A percentile compares a stretch with the other conserved stretches of the same genome.
Conservation (phyloP, 2,888 invertebrate species). For the Athalia circularis region DNA sequence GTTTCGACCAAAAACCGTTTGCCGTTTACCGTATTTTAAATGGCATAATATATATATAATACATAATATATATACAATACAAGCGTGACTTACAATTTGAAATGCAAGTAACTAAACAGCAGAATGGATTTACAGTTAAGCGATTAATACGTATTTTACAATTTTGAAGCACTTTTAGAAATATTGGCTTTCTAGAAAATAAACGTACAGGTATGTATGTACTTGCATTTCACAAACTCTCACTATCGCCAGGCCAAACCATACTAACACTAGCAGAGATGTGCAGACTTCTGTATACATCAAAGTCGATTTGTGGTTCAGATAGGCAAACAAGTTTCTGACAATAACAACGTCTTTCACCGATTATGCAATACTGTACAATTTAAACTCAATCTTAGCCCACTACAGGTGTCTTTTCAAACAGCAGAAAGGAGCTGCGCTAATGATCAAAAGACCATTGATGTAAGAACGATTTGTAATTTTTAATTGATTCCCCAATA, state of each 20-base stretch:
- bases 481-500: background rate
- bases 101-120: slow-evolving; percentile 49
- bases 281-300: slow-evolving; percentile 25
- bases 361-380: background rate
- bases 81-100: slow-evolving; percentile 65
- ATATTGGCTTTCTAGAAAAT: slow-evolving; percentile 8
- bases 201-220: background rate
- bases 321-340: background rate
- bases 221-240: slow-evolving; percentile 42
- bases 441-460: too few relatives aligned
- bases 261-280: slow-evolving; percentile 34
- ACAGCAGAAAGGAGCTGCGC: too few relatives aligned
- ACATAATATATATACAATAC: slow-evolving; percentile 47
- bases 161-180: background rate
- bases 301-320: background rate
- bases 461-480: background rate
- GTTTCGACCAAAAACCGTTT: background rate
- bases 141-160: slow-evolving; percentile 7
- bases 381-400: background rate
- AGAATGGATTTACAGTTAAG: background rate
- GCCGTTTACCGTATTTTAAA: slow-evolving; percentile 49
- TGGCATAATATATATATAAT: slow-evolving; percentile 52
- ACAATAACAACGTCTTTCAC: slow-evolving; percentile 11
- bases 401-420: too few relatives aligned
- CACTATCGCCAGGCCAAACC: slow-evolving; percentile 41